Evolutionary conservation across 2,797 vertebrate species (phyloP).

Genomic region (Gymnocypris eckloni): DNA sequence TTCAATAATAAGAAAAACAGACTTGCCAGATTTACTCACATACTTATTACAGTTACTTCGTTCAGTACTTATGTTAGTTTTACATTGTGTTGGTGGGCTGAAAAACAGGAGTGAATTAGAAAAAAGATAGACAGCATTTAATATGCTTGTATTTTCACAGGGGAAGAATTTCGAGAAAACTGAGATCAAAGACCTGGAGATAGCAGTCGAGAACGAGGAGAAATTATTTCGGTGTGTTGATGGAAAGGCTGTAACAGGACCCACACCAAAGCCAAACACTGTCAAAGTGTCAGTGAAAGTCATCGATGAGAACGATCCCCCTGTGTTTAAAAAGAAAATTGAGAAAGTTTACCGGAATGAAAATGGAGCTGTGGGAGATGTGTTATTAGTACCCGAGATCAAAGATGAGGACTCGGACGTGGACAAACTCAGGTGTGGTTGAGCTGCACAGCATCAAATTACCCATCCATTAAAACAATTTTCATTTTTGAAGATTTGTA

Average conservation of each 20-base stretch:
- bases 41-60: not conserved
- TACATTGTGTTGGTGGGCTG: not conserved
- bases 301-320: slow-evolving; percentile 74
- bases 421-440: slow-evolving; percentile 70
- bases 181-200: slow-evolving; percentile 52
- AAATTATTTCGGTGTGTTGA: slow-evolving; percentile 69
- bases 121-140: not conserved
- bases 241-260: not conserved
- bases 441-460: not conserved
- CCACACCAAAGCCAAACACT: accelerated
- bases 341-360: slow-evolving; percentile 69
- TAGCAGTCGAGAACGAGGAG: slow-evolving; percentile 79
- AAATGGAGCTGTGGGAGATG: slow-evolving; percentile 73
- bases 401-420: slow-evolving; percentile 69
- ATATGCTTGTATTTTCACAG: slow-evolving; percentile 65
- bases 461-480: not conserved
- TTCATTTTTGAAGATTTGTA: not conserved
- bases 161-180: slow-evolving; percentile 72
- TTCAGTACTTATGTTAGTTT: not conserved
- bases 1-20: not conserved
- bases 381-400: slow-evolving; percentile 71
- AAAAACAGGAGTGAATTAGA: not conserved
- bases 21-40: not conserved
- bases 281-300: slow-evolving; percentile 69
- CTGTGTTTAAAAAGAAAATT: slow-evolving; percentile 65